phyloP scores from a whole-genome alignment of 2,888 invertebrate genomes.

The Hydrotaea diabolus region DNA sequence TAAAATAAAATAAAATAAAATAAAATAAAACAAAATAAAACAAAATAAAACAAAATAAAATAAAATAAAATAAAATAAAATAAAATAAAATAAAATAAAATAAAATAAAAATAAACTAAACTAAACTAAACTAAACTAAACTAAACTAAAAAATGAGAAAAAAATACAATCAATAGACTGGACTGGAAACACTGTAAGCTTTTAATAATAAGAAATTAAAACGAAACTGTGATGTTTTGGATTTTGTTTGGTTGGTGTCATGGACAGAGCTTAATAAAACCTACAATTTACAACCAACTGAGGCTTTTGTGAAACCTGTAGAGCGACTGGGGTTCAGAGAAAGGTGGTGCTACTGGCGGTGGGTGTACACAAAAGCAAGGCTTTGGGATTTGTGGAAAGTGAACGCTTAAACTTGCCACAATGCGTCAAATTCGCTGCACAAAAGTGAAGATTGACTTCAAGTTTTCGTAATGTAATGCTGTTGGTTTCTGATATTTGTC shows the following conservation, averaged over 20 bases:
- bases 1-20: background rate
- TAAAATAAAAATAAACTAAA: background rate
- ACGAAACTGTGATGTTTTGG: background rate
- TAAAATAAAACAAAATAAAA: background rate
- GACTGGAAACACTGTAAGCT: background rate
- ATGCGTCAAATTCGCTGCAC: background rate
- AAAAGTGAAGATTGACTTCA: background rate
- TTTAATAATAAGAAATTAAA: background rate
- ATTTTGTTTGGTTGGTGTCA: background rate
- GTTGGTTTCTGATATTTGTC: background rate
- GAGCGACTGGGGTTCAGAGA: background rate
- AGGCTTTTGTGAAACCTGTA: background rate
- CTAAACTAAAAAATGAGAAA: background rate
- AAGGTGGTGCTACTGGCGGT: background rate
- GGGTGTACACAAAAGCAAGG: background rate
- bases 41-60: background rate
- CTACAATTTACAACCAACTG: conserved; percentile 9
- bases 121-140: background rate
- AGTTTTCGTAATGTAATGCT: conserved; percentile 1
- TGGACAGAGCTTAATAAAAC: conserved; percentile 4
- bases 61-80: conserved; percentile 4
- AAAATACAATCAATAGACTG: no score
- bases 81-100: conserved; percentile 1
- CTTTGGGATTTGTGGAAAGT: background rate
- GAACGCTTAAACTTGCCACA: background rate